Percentiles rank a stretch among this genome's conserved stretches.
Conservation (phyloP, 2,113 vertebrate genomes). For the Meriones unguiculatus region DNA sequence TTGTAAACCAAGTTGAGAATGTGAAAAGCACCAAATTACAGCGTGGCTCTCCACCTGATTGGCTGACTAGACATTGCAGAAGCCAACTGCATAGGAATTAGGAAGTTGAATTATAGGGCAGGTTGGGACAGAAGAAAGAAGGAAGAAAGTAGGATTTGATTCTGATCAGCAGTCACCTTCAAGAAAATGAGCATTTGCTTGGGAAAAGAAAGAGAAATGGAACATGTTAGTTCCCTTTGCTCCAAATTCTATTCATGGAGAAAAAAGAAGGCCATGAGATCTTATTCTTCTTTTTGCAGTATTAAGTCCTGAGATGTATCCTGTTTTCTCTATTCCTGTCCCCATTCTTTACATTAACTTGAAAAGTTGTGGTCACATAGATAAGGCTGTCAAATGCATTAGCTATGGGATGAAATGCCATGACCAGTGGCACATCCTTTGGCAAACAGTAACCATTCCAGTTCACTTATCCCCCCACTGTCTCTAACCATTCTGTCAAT, state of each 20-base stretch:
- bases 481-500: not conserved
- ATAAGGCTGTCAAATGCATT: not conserved
- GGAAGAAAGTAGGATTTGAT: conserved; percentile 43
- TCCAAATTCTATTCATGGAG: conserved; percentile 26
- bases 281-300: not conserved
- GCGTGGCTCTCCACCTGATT: conserved; percentile 49
- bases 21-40: conserved; percentile 75
- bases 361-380: not conserved
- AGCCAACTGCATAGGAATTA: conserved; percentile 38
- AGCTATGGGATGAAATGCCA: no score
- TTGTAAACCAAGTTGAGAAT: conserved; percentile 70
- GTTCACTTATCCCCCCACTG: not conserved
- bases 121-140: not conserved
- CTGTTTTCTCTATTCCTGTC: not conserved
- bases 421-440: no score
- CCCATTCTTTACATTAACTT: not conserved
- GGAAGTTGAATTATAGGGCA: conserved; percentile 55
- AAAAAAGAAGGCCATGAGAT: not conserved
- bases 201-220: not conserved
- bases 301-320: conserved; percentile 32
- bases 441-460: not conserved
- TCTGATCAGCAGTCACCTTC: conserved; percentile 57
- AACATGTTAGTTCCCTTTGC: not conserved
- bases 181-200: conserved; percentile 47
- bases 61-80: conserved; percentile 39